Conservation (phyloP, 2,113 vertebrate species). For the Pomatostomus ruficeps region DNA sequence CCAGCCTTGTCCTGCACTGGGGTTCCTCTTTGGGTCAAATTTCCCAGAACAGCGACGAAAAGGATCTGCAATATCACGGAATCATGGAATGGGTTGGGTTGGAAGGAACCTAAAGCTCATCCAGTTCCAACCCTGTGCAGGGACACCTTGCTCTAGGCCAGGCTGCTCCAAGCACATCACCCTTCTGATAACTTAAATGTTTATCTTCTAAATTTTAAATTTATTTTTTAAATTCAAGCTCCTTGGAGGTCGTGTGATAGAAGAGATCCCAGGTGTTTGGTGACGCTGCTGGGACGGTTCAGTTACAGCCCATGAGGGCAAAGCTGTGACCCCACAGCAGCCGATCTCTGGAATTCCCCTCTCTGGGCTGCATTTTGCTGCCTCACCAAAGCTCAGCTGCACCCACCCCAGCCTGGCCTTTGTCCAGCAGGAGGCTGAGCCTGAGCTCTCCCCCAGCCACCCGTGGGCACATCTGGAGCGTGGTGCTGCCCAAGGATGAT, state of each 20-base stretch:
- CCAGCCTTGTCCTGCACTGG: rapidly evolving
- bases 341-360: neutral
- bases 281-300: rapidly evolving
- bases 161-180: neutral
- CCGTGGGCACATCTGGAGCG: rapidly evolving
- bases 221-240: rapidly evolving
- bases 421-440: neutral
- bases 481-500: neutral
- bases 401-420: neutral
- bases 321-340: neutral
- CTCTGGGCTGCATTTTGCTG: neutral
- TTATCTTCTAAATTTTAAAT: rapidly evolving
- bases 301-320: rapidly evolving
- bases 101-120: neutral
- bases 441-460: neutral
- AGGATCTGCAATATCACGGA: neutral
- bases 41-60: neutral
- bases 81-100: neutral
- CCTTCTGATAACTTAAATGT: rapidly evolving
- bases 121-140: neutral
- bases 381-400: neutral
- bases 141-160: neutral
- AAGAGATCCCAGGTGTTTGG: rapidly evolving
- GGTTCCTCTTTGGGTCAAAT: rapidly evolving
- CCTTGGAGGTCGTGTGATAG: rapidly evolving